Percentiles rank a stretch among this genome's conserved stretches.
phyloP scores from a whole-genome alignment of 2,888 invertebrate genomes.

The Metopia argyrocephala region DNA sequence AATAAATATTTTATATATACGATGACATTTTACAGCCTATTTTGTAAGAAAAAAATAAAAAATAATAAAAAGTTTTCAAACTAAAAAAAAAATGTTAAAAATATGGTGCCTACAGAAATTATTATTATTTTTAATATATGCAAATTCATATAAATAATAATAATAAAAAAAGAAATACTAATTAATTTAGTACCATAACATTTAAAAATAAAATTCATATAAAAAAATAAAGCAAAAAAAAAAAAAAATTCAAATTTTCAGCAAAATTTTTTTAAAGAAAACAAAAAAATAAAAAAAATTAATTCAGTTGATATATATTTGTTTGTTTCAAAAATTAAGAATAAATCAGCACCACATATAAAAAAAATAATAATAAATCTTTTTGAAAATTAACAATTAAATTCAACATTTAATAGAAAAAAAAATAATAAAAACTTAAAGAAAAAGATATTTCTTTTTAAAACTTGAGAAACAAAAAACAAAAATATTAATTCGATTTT shows the following conservation, averaged over 20 bases:
- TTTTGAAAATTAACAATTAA: constrained; percentile 23
- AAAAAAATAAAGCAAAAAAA: not conserved
- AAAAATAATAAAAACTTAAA: not conserved
- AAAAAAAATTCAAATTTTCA: constrained; percentile 54
- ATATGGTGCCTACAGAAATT: not conserved
- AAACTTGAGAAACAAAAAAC: not conserved
- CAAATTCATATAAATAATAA: not conserved
- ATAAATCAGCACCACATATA: constrained; percentile 50
- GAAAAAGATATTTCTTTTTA: constrained; percentile 9
- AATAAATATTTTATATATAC: constrained; percentile 44
- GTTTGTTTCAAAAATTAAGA: constrained; percentile 54
- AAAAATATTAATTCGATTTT: constrained; percentile 45
- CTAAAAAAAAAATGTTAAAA: not conserved
- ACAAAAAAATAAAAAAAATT: constrained; percentile 38
- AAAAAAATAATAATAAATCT: constrained; percentile 11
- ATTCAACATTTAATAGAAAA: constrained; percentile 37
- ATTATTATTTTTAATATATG: not conserved
- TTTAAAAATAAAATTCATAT: constrained; percentile 28
- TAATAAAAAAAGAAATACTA: constrained; percentile 59
- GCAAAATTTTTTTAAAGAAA: constrained; percentile 28
- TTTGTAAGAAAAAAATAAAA: constrained; percentile 35
- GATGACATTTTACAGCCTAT: constrained; percentile 60
- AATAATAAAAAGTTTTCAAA: constrained; percentile 2
- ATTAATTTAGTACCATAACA: constrained; percentile 66
- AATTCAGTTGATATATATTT: constrained; percentile 37